Percentiles rank a stretch among this genome's conserved stretches.
Evolutionary conservation across 2,888 invertebrate genomes (phyloP).

Genomic region (Phragmatobia fuliginosa): DNA sequence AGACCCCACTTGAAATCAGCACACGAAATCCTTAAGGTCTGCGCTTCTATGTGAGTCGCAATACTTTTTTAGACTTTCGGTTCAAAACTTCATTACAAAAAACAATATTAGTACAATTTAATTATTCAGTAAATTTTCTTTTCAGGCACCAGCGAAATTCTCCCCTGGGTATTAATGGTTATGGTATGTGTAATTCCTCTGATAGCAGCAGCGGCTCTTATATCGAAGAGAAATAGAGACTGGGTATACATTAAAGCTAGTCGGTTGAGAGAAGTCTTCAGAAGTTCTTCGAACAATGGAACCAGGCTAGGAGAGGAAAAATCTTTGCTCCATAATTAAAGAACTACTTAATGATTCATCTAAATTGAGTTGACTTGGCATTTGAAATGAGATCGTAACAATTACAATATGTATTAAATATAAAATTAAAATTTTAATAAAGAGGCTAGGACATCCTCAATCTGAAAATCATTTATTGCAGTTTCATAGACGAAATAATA

Average conservation of each 20-base stretch:
- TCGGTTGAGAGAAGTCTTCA: conserved; percentile 4
- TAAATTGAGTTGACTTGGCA: background rate
- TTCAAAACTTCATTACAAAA: too few species aligned
- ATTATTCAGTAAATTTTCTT: background rate
- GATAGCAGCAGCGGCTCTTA: background rate
- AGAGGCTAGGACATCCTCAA: too few species aligned
- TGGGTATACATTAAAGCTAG: background rate
- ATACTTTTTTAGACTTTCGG: too few species aligned
- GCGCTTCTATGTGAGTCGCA: too few species aligned
- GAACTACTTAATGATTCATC: background rate
- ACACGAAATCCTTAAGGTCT: too few species aligned
- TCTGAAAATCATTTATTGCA: too few species aligned
- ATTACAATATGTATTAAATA: too few species aligned
- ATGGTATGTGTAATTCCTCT: background rate
- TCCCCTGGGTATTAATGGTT: background rate
- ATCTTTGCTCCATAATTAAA: background rate
- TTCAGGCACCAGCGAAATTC: background rate
- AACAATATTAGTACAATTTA: too few species aligned
- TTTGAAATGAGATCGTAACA: too few species aligned
- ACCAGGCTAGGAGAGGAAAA: background rate
- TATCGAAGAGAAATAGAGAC: conserved; percentile 9
- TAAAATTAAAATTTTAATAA: too few species aligned
- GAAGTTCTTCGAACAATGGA: conserved; percentile 1
- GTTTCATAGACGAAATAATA: too few species aligned
- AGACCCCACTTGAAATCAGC: too few species aligned